A percentile compares a stretch with the other conserved stretches of the same genome.
These are phyloP conservation scores for Teleiodes luculella DNA, from an alignment of 2,888 invertebrate species.

Conservation along the genomic window DNA sequence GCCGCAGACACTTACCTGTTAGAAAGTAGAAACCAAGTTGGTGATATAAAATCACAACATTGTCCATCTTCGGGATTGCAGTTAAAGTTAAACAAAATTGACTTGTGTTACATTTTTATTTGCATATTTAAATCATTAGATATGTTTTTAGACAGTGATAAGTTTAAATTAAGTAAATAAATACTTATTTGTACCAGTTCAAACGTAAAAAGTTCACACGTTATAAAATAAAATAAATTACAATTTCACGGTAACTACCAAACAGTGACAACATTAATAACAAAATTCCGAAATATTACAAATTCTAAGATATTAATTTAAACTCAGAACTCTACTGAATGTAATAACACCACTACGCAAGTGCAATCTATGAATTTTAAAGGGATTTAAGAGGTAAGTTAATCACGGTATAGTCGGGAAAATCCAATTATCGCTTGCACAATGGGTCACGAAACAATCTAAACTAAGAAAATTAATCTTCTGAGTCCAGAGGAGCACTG, in stretches of 20 bases:
- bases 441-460: conserved; percentile 79
- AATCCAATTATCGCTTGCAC: conserved; percentile 78
- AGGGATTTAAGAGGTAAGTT: conserved; percentile 57
- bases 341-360: background rate
- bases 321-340: background rate
- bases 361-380: conserved; percentile 39
- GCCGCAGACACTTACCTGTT: conserved; percentile 40
- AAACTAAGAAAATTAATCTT: conserved; percentile 80
- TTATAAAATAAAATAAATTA: background rate
- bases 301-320: too few relatives aligned
- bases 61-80: conserved; percentile 2
- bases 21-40: conserved; percentile 31
- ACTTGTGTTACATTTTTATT: too few relatives aligned
- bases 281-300: too few relatives aligned
- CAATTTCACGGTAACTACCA: too few relatives aligned
- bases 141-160: too few relatives aligned
- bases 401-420: conserved; percentile 70
- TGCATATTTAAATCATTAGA: too few relatives aligned
- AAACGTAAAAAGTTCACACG: too few relatives aligned
- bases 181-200: too few relatives aligned
- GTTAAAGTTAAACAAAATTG: too few relatives aligned
- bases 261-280: too few relatives aligned
- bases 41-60: conserved; percentile 30
- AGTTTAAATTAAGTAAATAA: too few relatives aligned
- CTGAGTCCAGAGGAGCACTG: conserved; percentile 72